Conservation (phyloP, 2,113 vertebrate species). For the Ariopsis seemanni region DNA sequence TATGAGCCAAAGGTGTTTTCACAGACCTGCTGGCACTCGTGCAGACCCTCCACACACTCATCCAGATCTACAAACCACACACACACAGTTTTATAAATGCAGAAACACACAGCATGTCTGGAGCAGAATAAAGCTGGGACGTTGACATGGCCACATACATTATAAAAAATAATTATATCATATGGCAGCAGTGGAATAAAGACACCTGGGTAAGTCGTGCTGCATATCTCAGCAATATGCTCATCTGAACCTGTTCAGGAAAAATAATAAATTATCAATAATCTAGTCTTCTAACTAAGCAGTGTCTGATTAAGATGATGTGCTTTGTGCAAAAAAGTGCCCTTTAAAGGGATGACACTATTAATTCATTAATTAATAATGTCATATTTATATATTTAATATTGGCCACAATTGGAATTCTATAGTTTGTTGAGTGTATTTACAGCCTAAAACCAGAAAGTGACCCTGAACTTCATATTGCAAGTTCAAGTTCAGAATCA, state of each 20-base stretch:
- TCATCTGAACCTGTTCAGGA: too few species aligned
- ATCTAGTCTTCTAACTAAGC: too few species aligned
- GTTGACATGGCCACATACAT: not conserved
- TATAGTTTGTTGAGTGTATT: not conserved
- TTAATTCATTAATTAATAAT: not conserved
- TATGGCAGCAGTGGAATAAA: too few species aligned
- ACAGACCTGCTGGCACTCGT: conserved; percentile 65
- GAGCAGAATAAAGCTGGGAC: not conserved
- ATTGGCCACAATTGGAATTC: not conserved
- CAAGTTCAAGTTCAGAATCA: too few species aligned
- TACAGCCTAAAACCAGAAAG: too few species aligned
- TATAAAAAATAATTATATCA: too few species aligned
- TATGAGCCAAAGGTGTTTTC: conserved; percentile 68
- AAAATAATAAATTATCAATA: not conserved
- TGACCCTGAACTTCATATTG: too few species aligned
- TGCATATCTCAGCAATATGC: too few species aligned
- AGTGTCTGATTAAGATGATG: too few species aligned
- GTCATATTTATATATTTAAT: not conserved
- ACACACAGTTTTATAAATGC: not conserved
- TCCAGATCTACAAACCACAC: conserved; percentile 58
- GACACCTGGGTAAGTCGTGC: too few species aligned
- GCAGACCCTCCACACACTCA: conserved; percentile 59
- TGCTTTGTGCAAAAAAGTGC: too few species aligned
- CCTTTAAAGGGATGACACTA: not conserved
- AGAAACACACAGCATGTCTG: not conserved